Evolutionary conservation across 2,797 vertebrate genomes (phyloP).

Genomic region (Aselliscus stoliczkanus): DNA sequence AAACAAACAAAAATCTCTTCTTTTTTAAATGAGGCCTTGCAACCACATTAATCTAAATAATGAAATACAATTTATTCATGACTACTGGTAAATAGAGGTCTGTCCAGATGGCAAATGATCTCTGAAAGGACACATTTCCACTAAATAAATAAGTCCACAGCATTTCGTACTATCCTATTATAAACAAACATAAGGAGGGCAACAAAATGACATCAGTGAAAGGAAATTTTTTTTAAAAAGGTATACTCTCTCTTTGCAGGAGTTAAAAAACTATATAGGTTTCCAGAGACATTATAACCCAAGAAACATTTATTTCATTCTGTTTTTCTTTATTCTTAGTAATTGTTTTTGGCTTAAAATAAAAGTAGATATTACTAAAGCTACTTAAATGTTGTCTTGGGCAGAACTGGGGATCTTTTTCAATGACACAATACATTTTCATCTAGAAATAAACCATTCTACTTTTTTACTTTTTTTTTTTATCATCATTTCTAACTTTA

Average conservation of each 20-base stretch:
- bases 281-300: not conserved
- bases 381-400: not conserved
- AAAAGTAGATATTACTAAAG: conserved; percentile 12
- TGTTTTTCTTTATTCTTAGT: not conserved
- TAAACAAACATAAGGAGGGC: not conserved
- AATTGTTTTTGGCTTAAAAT: not conserved
- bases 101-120: conserved; percentile 57
- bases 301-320: conserved; percentile 8
- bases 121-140: conserved; percentile 60
- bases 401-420: not conserved
- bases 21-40: conserved; percentile 45
- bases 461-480: conserved; percentile 29
- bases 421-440: not conserved
- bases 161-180: not conserved
- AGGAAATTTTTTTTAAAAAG: not conserved
- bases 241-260: not conserved
- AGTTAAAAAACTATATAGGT: not conserved
- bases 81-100: conserved; percentile 22
- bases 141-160: not conserved
- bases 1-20: too few species aligned
- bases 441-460: not conserved
- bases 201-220: conserved; percentile 50
- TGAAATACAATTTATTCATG: conserved; percentile 55
- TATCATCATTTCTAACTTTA: not conserved
- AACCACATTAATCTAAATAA: conserved; percentile 22